Base-by-base conservation (phyloP, 2,888 invertebrate genomes). In the Idaea aversata region DNA sequence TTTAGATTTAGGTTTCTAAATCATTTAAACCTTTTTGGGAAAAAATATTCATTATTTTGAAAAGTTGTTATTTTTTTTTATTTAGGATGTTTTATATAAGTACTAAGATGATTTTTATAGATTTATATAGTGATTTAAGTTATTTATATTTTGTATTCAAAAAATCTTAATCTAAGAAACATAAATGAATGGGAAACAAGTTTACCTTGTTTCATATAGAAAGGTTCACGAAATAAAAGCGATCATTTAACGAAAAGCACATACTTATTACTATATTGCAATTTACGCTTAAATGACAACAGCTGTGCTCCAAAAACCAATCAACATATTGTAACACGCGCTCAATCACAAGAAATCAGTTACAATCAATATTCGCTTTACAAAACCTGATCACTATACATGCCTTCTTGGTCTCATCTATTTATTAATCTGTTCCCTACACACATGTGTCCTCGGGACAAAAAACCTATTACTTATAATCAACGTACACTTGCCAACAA, bases 381-480 rank as follows among this genome's bases (percentile, higher is more conserved):
- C 47, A 47, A 47, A 47, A 47, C 47, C 47, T 47, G 47, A 47
- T 47, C 7, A 47, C 47, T 47, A 47, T 13, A 47, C 47, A 47
- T 47, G 47, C 47, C 47, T 47, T 47, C 47, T 47, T 47, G 47
- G 47, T 47, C 47, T 47, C 47, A 47, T 47, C 47, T 47, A 47
- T 47, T 47, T 47, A 47, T 47, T 47, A 47, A 47, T 47, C 47
- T 47, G 47, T 47, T 47, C 47, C 13, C 47, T 47, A 10, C 47
- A 69, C 88, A 86, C 86, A 88, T 89, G 88, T 84, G 87, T 77
- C 84, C 80, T 72, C 65, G 47, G 69, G 68, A 83, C 81, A 88
- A 86, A 87, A 85, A 86, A 81, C 78, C 81, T 82, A 85, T 87
- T 85, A 85, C 80, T 76, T 78, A 75, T 85, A 83, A 84, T 83